phyloP scores from a whole-genome alignment of 2,797 vertebrate species.

The Amblyopsis hoosieri region DNA sequence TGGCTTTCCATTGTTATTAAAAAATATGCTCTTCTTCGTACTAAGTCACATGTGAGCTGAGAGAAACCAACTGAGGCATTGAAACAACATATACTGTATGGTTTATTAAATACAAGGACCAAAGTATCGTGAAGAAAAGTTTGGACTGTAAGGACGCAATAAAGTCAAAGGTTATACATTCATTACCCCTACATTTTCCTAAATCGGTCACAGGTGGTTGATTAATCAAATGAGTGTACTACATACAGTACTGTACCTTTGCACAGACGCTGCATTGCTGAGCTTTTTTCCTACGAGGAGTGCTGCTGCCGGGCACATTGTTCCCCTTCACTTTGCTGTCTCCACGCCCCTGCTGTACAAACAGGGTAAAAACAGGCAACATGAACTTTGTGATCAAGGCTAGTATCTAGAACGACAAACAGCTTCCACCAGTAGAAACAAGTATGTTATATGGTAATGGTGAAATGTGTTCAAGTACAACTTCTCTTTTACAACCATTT shows the following conservation, averaged over 20 bases:
- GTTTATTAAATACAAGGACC: too few species aligned
- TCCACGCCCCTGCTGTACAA: constrained; percentile 56
- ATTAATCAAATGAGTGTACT: constrained; percentile 3
- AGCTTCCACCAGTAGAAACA: not conserved
- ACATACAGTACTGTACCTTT: constrained; percentile 66
- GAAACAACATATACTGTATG: too few species aligned
- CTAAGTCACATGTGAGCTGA: too few species aligned
- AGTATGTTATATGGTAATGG: not conserved
- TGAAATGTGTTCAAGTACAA: too few species aligned
- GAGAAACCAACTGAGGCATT: too few species aligned
- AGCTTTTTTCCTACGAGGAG: constrained; percentile 64
- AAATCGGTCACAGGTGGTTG: constrained; percentile 6
- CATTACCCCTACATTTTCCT: not conserved
- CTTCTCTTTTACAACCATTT: too few species aligned
- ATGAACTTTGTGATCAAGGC: constrained; percentile 27
- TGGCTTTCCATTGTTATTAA: too few species aligned
- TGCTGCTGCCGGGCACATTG: constrained; percentile 62
- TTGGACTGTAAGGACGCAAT: too few species aligned
- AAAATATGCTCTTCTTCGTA: too few species aligned
- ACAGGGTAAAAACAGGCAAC: constrained; percentile 14
- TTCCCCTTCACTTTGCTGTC: constrained; percentile 74
- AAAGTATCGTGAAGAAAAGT: too few species aligned
- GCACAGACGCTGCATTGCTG: constrained; percentile 76
- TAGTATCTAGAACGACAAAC: constrained; percentile 9
- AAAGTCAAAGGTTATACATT: not conserved